These are phyloP conservation scores for Bubo scandiacus DNA, from an alignment of 2,113 vertebrate species.

Conservation along the genomic window DNA sequence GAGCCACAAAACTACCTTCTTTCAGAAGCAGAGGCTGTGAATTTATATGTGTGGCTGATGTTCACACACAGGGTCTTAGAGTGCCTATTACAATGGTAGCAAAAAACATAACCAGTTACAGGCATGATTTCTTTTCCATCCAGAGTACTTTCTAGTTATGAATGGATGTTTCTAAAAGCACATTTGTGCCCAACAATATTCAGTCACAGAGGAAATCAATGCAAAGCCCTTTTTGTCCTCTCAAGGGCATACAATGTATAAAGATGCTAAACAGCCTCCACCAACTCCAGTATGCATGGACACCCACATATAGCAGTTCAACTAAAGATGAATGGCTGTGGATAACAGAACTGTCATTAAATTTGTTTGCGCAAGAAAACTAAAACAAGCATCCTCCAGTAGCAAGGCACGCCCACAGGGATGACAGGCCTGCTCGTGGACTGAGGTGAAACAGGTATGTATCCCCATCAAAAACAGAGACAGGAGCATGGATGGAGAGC, in stretches of 20 bases:
- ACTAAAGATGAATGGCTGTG: not conserved
- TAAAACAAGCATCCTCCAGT: not conserved
- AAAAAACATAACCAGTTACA: not conserved
- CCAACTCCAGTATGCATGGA: not conserved
- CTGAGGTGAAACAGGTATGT: not conserved
- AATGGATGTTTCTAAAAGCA: slow-evolving; percentile 27
- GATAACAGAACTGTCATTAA: not conserved
- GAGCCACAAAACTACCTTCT: not conserved
- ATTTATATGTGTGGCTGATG: not conserved
- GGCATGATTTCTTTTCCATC: slow-evolving; percentile 4
- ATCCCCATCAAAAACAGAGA: not conserved
- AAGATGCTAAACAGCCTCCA: not conserved
- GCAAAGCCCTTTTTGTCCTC: not conserved
- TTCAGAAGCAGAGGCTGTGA: not conserved
- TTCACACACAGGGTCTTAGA: not conserved
- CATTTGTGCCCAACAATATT: not conserved
- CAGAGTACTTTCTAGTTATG: not conserved
- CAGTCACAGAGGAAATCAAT: not conserved
- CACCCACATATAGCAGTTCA: not conserved
- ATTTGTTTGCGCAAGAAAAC: not conserved
- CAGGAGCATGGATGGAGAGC: not conserved
- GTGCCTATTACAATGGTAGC: not conserved
- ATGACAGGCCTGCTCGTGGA: not conserved
- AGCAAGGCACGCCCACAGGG: fast-evolving
- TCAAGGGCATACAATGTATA: not conserved